A percentile compares a stretch with the other conserved stretches of the same genome.
Conservation (phyloP, 2,888 invertebrate genomes). For the Herminia tarsipennalis region DNA sequence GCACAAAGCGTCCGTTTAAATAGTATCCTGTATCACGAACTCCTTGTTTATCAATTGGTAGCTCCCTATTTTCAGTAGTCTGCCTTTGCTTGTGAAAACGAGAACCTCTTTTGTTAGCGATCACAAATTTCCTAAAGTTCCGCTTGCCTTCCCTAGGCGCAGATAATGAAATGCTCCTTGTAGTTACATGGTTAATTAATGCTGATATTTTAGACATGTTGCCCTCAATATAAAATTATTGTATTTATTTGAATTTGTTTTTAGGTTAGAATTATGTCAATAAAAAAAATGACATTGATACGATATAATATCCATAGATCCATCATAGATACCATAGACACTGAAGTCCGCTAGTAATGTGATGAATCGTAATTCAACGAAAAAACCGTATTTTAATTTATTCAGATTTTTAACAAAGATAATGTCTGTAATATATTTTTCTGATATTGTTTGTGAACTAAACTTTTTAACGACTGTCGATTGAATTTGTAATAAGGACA, state of each 20-base stretch:
- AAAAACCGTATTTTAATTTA: too few species aligned
- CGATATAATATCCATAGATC: too few species aligned
- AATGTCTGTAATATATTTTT: too few species aligned
- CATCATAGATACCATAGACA: too few species aligned
- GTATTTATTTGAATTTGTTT: conserved; percentile 1
- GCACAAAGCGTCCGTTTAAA: conserved; percentile 83
- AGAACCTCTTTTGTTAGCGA: conserved; percentile 91
- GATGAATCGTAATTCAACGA: too few species aligned
- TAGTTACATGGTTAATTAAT: conserved; percentile 65
- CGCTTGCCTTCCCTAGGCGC: conserved; percentile 87
- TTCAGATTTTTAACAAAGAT: too few species aligned
- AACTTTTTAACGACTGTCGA: too few species aligned
- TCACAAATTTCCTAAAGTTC: conserved; percentile 92
- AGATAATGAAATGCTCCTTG: conserved; percentile 69
- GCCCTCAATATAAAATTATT: conserved; percentile 1
- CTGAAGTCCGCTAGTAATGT: too few species aligned
- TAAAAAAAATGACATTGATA: too few species aligned
- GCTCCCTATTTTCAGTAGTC: conserved; percentile 84
- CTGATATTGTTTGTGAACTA: too few species aligned
- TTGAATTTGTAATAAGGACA: too few species aligned
- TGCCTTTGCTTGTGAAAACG: conserved; percentile 87
- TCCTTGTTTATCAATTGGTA: conserved; percentile 90
- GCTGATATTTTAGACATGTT: conserved; percentile 71
- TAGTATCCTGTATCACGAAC: conserved; percentile 87
- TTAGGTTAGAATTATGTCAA: background rate